Conservation (phyloP, 2,888 invertebrate genomes). For the Archips crataeganus region DNA sequence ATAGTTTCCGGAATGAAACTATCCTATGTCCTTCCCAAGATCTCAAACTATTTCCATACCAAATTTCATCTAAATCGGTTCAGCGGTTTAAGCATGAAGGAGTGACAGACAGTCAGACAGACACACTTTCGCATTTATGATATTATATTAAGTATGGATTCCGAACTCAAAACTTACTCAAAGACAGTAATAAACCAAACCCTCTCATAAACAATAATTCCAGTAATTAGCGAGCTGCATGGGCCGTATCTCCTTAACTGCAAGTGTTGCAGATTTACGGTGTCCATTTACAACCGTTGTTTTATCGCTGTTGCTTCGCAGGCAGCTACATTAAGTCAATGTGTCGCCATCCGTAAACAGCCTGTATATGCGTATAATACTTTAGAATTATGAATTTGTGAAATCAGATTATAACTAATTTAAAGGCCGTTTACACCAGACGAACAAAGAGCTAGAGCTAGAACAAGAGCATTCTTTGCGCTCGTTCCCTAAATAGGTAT, state of each 20-base stretch:
- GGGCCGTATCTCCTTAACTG: slow-evolving; percentile 66
- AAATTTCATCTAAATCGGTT: too few species aligned
- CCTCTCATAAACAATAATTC: slow-evolving; percentile 13
- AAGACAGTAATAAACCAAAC: slow-evolving; percentile 10
- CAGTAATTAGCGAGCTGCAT: slow-evolving; percentile 49
- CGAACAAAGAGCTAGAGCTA: too few species aligned
- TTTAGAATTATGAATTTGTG: not conserved
- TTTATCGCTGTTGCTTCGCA: slow-evolving; percentile 53
- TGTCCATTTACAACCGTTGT: slow-evolving; percentile 62
- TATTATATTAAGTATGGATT: not conserved
- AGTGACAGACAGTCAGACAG: too few species aligned
- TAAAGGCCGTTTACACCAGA: too few species aligned
- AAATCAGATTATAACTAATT: not conserved
- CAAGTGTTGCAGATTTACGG: slow-evolving; percentile 75
- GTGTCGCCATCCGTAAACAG: slow-evolving; percentile 29
- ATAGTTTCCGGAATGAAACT: too few species aligned
- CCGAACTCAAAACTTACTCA: not conserved
- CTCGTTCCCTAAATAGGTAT: too few species aligned
- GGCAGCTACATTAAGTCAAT: slow-evolving; percentile 44
- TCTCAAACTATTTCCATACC: too few species aligned
- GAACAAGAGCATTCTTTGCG: too few species aligned
- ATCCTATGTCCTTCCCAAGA: too few species aligned
- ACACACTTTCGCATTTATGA: too few species aligned
- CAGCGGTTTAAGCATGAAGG: too few species aligned
- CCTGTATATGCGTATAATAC: not conserved